Base-by-base conservation (phyloP, 2,888 invertebrate genomes). In the Willowsia nigromaculata region DNA sequence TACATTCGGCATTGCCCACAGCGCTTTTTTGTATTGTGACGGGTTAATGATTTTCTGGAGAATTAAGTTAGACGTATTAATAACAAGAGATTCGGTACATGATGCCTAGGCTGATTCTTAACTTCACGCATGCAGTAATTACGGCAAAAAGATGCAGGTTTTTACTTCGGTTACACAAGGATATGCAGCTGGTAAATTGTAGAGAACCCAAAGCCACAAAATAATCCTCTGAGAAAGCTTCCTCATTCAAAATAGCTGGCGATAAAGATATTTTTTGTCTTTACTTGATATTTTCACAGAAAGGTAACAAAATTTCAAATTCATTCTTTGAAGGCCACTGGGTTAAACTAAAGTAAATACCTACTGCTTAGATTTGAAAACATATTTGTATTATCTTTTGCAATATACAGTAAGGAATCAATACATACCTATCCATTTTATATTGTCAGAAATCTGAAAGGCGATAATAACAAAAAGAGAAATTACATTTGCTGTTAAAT, bases 31-130 rank as follows among this genome's bases (percentile, higher is more conserved):
- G n/a, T n/a, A n/a, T 53, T 56, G 0, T 78, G 85, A 85, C 78
- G 78, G 40, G 85, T 59, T 85, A 62, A 65, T 85, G 85, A 76
- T 85, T 76, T 85, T 85, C 18, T 37, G 37, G 40, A 47, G 27
- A 85, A 85, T 85, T 85, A 65, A 76, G 65, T 78, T 85, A 65
- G 85, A 85, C 59, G 62, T 43, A 85, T 85, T 85, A 85, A 85
- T 85, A 76, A 62, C 78, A 78, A 47, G 47, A 59, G 43, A 76
- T 59, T 68, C 18, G 59, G 27, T 40, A 76, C 59, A 84, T 33
- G 84, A 5, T 47, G 40, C 37, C 9, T 37, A 71, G 50, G 83
- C 65, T n/a, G n/a, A 40, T 68, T 68, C 37, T n/a, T 33, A 18
- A 22, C 25, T 25, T 3, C 62, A 33, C 53, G 53, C 71, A 85